phyloP scores from a whole-genome alignment of 2,797 vertebrate genomes.

The Moxostoma hubbsi region DNA sequence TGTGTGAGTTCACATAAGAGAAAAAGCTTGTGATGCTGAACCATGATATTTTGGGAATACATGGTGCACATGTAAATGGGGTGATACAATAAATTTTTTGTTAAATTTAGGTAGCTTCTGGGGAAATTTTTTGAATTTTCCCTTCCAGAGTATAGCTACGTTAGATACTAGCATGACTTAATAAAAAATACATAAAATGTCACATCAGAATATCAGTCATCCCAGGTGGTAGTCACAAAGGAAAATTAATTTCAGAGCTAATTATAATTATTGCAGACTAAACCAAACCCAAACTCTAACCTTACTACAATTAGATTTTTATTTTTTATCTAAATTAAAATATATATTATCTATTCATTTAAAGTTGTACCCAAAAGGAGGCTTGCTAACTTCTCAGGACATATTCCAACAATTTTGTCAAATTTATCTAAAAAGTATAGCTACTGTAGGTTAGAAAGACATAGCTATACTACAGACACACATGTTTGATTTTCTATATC shows the following conservation, averaged over 20 bases:
- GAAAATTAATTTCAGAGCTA: background rate
- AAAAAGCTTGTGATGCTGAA: slow-evolving; percentile 27
- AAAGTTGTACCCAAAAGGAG: background rate
- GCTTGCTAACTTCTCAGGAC: background rate
- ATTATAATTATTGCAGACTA: no score
- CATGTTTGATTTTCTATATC: no score
- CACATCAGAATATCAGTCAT: slow-evolving; percentile 45
- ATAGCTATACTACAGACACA: background rate
- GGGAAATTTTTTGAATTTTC: no score
- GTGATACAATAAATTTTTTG: background rate
- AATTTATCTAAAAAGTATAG: background rate
- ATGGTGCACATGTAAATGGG: background rate
- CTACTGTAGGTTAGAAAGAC: background rate
- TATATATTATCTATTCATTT: background rate
- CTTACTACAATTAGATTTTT: no score
- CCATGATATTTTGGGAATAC: slow-evolving; percentile 10
- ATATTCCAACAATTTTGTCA: background rate
- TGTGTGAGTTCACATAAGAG: slow-evolving; percentile 24
- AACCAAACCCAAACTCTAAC: no score
- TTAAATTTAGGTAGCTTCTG: no score
- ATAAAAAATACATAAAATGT: slow-evolving; percentile 40
- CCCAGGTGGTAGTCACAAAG: slow-evolving; percentile 47
- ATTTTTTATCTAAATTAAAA: no score
- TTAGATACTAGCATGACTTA: no score
- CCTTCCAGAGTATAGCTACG: no score